These are phyloP conservation scores for Mormoops blainvillei DNA, from an alignment of 2,113 vertebrate genomes.

Conservation along the genomic window DNA sequence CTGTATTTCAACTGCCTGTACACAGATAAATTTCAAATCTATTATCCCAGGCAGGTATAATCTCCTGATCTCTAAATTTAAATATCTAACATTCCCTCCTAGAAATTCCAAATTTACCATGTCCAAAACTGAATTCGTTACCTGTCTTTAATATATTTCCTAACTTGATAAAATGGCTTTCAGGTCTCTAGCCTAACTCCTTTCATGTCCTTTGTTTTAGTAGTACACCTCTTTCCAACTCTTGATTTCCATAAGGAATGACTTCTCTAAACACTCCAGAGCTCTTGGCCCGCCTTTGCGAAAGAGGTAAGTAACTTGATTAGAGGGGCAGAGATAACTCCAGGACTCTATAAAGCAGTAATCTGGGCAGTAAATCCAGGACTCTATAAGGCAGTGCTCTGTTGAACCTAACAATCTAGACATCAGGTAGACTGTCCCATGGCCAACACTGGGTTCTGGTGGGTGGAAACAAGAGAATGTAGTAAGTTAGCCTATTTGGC, in stretches of 20 bases:
- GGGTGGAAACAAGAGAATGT: neutral
- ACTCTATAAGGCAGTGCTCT: neutral
- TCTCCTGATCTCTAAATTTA: neutral
- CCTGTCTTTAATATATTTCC: neutral
- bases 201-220: neutral
- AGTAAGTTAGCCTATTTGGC: neutral
- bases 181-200: neutral
- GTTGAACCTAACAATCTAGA: neutral
- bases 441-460: neutral
- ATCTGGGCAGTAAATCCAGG: too few relatives aligned
- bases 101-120: neutral
- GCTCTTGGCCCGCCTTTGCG: neutral
- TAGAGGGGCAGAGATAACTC: neutral
- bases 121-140: neutral
- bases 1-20: neutral
- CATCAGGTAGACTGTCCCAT: neutral
- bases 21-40: neutral
- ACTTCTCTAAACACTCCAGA: neutral
- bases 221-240: neutral
- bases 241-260: neutral
- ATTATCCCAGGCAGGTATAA: neutral
- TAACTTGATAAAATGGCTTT: constrained; percentile 19
- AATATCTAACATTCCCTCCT: neutral
- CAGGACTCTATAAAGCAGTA: neutral
- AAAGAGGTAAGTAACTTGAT: neutral